Conservation (phyloP, 2,113 vertebrate species). For the Addax nasomaculatus region DNA sequence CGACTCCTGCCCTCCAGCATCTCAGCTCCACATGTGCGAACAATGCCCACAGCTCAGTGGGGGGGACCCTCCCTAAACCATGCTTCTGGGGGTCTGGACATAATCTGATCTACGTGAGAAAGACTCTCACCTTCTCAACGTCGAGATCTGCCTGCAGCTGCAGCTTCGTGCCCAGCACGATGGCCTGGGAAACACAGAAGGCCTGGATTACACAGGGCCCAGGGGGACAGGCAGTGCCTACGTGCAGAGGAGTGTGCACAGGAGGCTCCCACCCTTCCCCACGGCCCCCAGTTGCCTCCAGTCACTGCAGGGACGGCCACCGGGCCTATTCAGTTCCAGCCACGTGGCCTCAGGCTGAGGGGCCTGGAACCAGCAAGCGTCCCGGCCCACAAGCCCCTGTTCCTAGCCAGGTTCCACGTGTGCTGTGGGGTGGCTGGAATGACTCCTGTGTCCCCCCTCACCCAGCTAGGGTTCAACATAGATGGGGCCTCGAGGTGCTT, state of each 20-base stretch:
- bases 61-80: background rate
- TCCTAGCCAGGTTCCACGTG: too few species aligned
- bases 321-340: background rate
- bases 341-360: background rate
- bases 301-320: background rate
- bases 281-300: accelerated
- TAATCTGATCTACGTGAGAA: constrained; percentile 5
- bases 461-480: background rate
- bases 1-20: background rate
- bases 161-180: constrained; percentile 81
- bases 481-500: accelerated
- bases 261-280: background rate
- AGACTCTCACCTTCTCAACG: constrained; percentile 86
- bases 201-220: accelerated
- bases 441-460: background rate
- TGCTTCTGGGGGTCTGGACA: background rate
- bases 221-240: background rate
- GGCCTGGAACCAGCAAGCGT: background rate
- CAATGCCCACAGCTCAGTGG: background rate
- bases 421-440: background rate
- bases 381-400: background rate
- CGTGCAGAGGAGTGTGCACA: background rate
- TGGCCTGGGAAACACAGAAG: constrained; percentile 79
- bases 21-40: accelerated
- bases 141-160: constrained; percentile 85